phyloP scores from a whole-genome alignment of 2,888 invertebrate genomes.

The Lobophora halterata region DNA sequence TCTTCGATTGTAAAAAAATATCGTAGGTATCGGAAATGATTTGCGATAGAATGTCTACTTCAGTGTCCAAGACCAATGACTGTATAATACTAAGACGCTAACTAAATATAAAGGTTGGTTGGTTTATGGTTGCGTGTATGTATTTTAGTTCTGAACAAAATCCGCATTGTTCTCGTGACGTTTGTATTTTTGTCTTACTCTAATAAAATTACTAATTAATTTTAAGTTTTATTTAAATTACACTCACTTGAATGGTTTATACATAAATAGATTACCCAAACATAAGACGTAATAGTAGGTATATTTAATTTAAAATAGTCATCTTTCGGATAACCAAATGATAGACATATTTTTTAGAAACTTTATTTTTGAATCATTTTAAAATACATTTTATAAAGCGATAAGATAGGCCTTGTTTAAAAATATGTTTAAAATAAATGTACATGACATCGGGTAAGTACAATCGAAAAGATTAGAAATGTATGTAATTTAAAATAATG shows the following conservation, averaged over 20 bases:
- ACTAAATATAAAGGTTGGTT: conserved; percentile 1
- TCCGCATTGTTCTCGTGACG: conserved; percentile 41
- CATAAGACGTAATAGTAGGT: no score
- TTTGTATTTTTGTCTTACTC: conserved; percentile 60
- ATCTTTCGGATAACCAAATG: conserved; percentile 30
- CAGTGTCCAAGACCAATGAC: background rate
- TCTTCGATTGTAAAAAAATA: no score
- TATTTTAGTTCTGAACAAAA: conserved; percentile 21
- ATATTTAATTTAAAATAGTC: background rate
- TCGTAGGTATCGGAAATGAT: no score
- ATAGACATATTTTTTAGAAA: conserved; percentile 51
- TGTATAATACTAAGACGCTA: background rate
- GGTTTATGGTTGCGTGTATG: conserved; percentile 20
- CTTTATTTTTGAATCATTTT: conserved; percentile 70
- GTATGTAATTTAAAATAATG: conserved; percentile 66
- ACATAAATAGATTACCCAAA: conserved; percentile 31
- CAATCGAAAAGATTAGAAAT: conserved; percentile 61
- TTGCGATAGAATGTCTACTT: no score
- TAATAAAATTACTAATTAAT: conserved; percentile 69
- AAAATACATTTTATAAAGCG: conserved; percentile 62
- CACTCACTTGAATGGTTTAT: conserved; percentile 45
- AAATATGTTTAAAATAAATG: conserved; percentile 57
- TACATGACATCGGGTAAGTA: conserved; percentile 49
- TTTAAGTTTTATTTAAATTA: conserved; percentile 72
- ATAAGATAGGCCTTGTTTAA: conserved; percentile 62